Evolutionary conservation across 1,140 invertebrate species (phyloP), one percentile per base, ranked within the genome.

Genomic region (Telenomus remus): DNA sequence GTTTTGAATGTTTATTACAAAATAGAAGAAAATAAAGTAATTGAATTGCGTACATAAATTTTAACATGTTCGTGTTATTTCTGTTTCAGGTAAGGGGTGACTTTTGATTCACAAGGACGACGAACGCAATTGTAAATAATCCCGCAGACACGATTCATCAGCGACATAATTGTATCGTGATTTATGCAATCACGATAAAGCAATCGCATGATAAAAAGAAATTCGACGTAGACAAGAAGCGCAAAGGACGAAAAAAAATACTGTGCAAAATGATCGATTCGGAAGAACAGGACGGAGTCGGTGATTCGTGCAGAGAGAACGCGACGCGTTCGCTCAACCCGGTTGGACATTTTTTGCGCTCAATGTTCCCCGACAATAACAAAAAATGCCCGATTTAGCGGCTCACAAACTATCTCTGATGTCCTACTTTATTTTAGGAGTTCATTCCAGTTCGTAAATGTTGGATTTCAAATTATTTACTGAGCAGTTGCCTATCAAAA

Each of bases 191-290:
- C 69, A 15, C 33, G 69, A 64, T 72, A 65, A 65, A 34, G 43
- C 69, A 37, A 72, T 72, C 57, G 69, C 57, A 63, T 63, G 68
- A 56, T 51, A 63, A 61, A 61, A 70, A 63, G 59, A 42, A 71
- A 9, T 63, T 63, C 39, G 15, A 63, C 43, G 49, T 7, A 27
- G 44, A 42, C 13, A 35, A 35, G 46, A 37, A 47, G 46, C 15
- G 46, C 8, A 13, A 2, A 15, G 12, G 34, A 13, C 11, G 15
- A 13, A 43, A 54, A 51, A 72, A 64, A 72, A 57, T 61, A 50
- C 56, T 50, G 44, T 57, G 54, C 54, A 60, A 65, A 72, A 65
- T 72, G 69, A 72, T 72, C 69, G 69, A 72, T 71, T 51, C 66
- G 56, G 50, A 69, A 70, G 56, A 35, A 68, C 54, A 56, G 51